Percentiles rank a stretch among this genome's conserved stretches.
Conservation (phyloP, 2,113 vertebrate species). For the Rallus limicola region DNA sequence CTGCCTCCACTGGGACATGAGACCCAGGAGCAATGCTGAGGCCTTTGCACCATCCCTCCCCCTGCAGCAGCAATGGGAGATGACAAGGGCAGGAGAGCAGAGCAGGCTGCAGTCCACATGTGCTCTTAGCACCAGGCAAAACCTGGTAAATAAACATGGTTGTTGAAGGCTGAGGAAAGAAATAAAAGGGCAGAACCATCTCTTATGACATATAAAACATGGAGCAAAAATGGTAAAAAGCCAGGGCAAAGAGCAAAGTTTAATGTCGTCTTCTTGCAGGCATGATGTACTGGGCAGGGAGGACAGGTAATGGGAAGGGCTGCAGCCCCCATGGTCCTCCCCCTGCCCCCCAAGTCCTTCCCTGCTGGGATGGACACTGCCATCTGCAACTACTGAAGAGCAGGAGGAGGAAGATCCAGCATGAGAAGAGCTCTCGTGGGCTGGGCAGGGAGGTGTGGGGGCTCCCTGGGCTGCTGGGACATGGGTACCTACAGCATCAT, state of each 20-base stretch:
- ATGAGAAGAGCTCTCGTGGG: accelerated
- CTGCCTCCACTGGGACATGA: neutral
- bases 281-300: accelerated
- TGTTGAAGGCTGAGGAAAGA: neutral
- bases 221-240: neutral
- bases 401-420: neutral
- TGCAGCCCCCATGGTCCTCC: neutral
- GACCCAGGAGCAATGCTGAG: neutral
- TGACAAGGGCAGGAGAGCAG: too few relatives aligned
- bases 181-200: accelerated
- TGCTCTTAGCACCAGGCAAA: neutral
- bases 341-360: neutral
- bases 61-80: neutral
- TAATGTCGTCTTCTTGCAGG: neutral
- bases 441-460: neutral
- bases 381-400: neutral
- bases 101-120: neutral
- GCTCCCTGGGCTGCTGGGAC: neutral
- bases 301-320: neutral
- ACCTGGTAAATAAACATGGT: neutral
- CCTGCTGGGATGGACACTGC: neutral
- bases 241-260: neutral
- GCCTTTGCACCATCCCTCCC: neutral
- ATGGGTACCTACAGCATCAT: accelerated
- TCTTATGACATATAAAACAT: neutral